These are phyloP conservation scores for Mohoua ochrocephala DNA, from an alignment of 2,113 vertebrate genomes.

Conservation along the genomic window DNA sequence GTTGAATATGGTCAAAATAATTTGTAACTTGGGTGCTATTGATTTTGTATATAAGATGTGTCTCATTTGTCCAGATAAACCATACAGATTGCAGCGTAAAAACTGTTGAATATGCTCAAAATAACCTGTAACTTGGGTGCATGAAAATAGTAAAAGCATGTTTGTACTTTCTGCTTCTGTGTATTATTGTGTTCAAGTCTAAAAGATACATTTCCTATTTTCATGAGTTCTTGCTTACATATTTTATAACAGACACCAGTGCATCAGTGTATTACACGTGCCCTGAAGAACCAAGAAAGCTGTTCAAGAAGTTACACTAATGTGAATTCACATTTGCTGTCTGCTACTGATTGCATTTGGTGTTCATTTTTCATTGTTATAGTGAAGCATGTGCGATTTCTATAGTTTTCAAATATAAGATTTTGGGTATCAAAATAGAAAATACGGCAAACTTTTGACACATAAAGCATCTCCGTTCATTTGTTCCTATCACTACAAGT, in stretches of 20 bases:
- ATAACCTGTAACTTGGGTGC: not conserved
- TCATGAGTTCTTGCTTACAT: not conserved
- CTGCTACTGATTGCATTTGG: not conserved
- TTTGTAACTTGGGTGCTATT: too few relatives aligned
- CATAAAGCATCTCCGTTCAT: accelerated
- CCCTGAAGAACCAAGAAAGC: not conserved
- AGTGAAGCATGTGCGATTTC: not conserved
- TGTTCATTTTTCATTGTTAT: not conserved
- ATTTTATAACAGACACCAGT: not conserved
- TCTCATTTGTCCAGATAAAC: not conserved
- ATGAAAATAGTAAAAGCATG: not conserved
- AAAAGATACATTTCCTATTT: not conserved
- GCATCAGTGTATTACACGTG: accelerated
- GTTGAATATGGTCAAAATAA: not conserved
- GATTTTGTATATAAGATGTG: not conserved
- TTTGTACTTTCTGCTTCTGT: not conserved
- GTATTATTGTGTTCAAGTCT: not conserved
- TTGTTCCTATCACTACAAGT: not conserved
- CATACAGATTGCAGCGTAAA: not conserved
- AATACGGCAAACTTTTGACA: not conserved
- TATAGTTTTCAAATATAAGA: not conserved
- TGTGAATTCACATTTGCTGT: not conserved
- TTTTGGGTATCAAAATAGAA: not conserved
- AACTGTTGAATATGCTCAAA: not conserved
- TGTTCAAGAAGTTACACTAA: not conserved